Conservation (phyloP, 2,888 invertebrate genomes). For the Erebia ligea region DNA sequence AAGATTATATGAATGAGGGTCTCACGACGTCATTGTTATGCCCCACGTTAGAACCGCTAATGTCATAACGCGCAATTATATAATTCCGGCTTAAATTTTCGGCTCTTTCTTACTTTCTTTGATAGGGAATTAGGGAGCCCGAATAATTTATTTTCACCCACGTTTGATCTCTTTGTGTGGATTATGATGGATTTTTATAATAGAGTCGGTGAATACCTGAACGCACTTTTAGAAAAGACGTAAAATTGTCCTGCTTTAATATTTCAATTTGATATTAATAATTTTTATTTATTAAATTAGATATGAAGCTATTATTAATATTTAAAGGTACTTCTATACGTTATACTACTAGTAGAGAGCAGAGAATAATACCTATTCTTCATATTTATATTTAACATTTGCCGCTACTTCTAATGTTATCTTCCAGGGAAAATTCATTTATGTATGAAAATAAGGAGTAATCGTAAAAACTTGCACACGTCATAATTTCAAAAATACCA, state of each 20-base stretch:
- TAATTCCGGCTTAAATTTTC: slow-evolving; percentile 31
- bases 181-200: slow-evolving; percentile 1
- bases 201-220: not conserved
- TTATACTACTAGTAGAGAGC: too few relatives aligned
- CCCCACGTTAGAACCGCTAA: slow-evolving; percentile 41
- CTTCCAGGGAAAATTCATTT: too few relatives aligned
- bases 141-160: slow-evolving; percentile 7
- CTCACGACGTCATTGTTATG: slow-evolving; percentile 44
- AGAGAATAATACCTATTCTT: too few relatives aligned
- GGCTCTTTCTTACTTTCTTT: slow-evolving; percentile 16
- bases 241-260: not conserved
- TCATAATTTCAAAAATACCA: too few relatives aligned
- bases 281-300: not conserved
- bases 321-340: too few relatives aligned
- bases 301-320: not conserved
- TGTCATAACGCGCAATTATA: slow-evolving; percentile 38
- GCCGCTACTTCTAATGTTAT: too few relatives aligned
- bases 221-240: not conserved
- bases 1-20: slow-evolving; percentile 50
- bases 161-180: slow-evolving; percentile 13
- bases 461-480: too few relatives aligned
- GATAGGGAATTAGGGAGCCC: not conserved
- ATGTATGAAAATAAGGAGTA: too few relatives aligned
- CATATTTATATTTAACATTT: too few relatives aligned
- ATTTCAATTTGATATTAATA: not conserved